Conservation (phyloP, 2,113 vertebrate species). For the Aphelocoma coerulescens region DNA sequence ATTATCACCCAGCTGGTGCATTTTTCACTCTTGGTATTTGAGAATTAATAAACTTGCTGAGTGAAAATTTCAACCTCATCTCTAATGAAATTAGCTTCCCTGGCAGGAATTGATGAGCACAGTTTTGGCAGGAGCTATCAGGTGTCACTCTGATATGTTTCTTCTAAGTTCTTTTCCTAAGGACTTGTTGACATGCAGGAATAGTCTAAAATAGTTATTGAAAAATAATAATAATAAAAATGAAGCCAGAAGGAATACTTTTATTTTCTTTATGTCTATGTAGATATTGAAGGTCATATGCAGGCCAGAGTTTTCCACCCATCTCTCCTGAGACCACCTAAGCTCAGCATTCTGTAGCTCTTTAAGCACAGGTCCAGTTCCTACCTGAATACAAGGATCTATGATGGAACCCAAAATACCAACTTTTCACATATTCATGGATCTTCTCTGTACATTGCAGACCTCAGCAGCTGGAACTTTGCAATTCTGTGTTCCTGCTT, state of each 20-base stretch:
- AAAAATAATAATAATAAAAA: neutral
- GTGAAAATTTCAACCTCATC: slow-evolving; percentile 35
- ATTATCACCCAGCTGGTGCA: slow-evolving; percentile 15
- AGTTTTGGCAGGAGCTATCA: slow-evolving; percentile 22
- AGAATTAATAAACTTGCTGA: slow-evolving; percentile 55
- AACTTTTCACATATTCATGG: neutral
- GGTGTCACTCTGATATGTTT: neutral
- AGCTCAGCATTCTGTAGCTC: neutral
- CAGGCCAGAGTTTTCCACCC: neutral
- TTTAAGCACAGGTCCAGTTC: neutral
- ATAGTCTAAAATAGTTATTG: neutral
- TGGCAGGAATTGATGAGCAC: slow-evolving; percentile 9
- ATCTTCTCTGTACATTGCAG: neutral
- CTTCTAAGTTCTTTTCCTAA: neutral
- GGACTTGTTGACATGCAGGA: neutral
- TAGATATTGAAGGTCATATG: neutral
- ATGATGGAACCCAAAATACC: neutral
- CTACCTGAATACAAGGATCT: neutral
- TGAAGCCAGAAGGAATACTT: neutral
- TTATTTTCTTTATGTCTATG: neutral
- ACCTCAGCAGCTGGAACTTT: neutral
- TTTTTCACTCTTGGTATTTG: slow-evolving; percentile 24
- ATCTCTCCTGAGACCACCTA: neutral
- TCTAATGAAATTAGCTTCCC: slow-evolving; percentile 34
- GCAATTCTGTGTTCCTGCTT: neutral